phyloP scores from a whole-genome alignment of 2,113 vertebrate species.

The Leuciscus idus region DNA sequence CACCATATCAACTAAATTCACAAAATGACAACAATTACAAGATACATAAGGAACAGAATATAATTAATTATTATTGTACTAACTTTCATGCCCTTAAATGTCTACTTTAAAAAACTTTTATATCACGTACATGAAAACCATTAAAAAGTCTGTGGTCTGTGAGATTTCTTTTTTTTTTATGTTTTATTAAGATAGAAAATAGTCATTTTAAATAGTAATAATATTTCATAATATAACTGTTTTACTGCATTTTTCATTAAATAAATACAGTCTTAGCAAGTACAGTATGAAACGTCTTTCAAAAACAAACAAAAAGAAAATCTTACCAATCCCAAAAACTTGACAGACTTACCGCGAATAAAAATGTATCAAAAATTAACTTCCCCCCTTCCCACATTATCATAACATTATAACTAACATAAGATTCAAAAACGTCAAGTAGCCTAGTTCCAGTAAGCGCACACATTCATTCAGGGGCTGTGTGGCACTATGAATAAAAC shows the following conservation, averaged over 20 bases:
- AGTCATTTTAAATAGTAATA: neutral
- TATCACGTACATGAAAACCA: neutral
- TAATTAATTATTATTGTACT: neutral
- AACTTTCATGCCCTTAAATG: neutral
- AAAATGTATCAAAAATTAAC: neutral
- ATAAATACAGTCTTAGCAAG: neutral
- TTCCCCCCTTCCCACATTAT: neutral
- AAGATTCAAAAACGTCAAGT: neutral
- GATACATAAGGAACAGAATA: neutral
- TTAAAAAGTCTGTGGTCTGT: neutral
- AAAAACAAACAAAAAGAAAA: neutral
- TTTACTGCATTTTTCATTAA: neutral
- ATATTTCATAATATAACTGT: neutral
- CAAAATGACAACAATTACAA: neutral
- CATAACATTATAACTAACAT: conserved; percentile 2
- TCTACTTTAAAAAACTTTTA: neutral
- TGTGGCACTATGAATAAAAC: conserved; percentile 33
- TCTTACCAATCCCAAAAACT: neutral
- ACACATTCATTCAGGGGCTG: neutral
- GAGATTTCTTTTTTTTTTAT: neutral
- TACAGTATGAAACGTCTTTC: neutral
- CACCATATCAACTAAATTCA: neutral
- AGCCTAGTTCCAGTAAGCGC: neutral
- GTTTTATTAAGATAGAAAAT: neutral
- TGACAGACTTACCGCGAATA: neutral